phyloP scores from a whole-genome alignment of 2,797 vertebrate species.

The Alouatta caraya region DNA sequence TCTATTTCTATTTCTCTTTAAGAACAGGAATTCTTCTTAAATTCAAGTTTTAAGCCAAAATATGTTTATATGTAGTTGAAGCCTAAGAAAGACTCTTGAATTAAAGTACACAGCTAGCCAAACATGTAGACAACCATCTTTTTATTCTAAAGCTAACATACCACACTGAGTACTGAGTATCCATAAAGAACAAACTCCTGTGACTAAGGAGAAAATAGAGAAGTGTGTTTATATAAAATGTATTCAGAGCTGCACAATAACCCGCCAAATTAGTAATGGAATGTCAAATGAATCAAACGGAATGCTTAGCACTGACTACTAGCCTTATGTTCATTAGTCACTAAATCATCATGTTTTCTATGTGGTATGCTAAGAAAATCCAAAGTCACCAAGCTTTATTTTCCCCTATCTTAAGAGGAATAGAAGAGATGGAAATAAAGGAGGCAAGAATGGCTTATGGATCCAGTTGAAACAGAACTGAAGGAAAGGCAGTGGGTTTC shows the following conservation, averaged over 20 bases:
- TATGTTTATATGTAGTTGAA: background rate
- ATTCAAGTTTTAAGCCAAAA: constrained; percentile 35
- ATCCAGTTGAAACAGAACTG: background rate
- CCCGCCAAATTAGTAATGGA: constrained; percentile 44
- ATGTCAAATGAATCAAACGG: constrained; percentile 58
- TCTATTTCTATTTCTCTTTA: constrained; percentile 46
- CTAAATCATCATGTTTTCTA: constrained; percentile 30
- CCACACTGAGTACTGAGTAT: background rate
- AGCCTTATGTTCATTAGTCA: constrained; percentile 62
- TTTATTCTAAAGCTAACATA: background rate
- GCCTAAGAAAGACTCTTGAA: constrained; percentile 20
- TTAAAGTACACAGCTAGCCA: background rate
- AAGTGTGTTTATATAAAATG: background rate
- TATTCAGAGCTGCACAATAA: background rate
- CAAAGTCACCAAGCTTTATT: constrained; percentile 38
- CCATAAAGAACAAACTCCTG: background rate
- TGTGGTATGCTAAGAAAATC: constrained; percentile 32
- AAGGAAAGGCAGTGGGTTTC: background rate
- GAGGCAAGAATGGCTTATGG: background rate
- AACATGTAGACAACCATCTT: background rate
- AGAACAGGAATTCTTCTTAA: background rate
- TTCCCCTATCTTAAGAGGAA: background rate
- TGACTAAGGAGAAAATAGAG: constrained; percentile 14
- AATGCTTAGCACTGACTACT: constrained; percentile 21
- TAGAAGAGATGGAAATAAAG: background rate